Conservation (phyloP, 2,888 invertebrate genomes). For the Frankliniella fusca region DNA sequence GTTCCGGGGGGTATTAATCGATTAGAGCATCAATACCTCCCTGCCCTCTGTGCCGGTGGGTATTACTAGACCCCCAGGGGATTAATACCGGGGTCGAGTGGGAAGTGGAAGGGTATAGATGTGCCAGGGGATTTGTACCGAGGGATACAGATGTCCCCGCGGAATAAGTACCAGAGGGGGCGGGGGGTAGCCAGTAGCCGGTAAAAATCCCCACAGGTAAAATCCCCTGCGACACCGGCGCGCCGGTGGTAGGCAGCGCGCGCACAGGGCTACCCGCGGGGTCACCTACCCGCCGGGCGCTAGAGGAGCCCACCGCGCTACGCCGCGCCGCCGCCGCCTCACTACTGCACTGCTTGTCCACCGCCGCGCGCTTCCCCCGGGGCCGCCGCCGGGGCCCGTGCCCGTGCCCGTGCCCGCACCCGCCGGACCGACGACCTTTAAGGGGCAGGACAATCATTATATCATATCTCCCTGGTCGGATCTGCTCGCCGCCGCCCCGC, state of each 20-base stretch:
- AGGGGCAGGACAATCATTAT: not conserved
- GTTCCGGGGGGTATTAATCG: too few relatives aligned
- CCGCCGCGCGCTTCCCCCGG: not conserved
- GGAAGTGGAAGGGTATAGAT: too few relatives aligned
- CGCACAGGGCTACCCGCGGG: not conserved
- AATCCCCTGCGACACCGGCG: not conserved
- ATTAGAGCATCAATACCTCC: too few relatives aligned
- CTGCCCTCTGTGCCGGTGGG: too few relatives aligned
- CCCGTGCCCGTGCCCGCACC: too few relatives aligned
- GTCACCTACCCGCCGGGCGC: not conserved
- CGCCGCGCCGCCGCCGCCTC: not conserved
- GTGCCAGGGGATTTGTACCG: too few relatives aligned
- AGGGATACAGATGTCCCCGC: too few relatives aligned
- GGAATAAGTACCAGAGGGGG: too few relatives aligned
- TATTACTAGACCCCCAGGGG: too few relatives aligned
- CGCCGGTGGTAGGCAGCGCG: not conserved
- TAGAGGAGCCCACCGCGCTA: not conserved
- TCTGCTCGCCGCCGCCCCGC: not conserved
- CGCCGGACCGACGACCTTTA: not conserved
- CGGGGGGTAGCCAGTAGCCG: too few relatives aligned
- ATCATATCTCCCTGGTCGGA: conserved; percentile 4
- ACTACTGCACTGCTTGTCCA: not conserved
- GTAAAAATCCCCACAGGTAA: too few relatives aligned
- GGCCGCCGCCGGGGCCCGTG: not conserved
- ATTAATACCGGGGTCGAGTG: too few relatives aligned